phyloP scores from a whole-genome alignment of 2,113 vertebrate species.

The Labeo catla region DNA sequence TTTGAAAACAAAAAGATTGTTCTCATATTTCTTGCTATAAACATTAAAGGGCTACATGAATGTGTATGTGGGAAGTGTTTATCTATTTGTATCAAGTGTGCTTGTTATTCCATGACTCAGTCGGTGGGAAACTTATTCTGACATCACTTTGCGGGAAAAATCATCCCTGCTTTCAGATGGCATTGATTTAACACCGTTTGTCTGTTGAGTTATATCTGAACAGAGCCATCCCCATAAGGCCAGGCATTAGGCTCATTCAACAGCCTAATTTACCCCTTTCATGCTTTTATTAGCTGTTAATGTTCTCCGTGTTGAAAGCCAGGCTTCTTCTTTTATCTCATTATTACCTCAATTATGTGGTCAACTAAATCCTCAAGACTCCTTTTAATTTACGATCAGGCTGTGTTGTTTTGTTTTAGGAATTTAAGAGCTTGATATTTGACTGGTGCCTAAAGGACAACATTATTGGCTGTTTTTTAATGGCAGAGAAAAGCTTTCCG shows the following conservation, averaged over 20 bases:
- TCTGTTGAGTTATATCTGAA: conserved; percentile 56
- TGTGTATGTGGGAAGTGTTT: conserved; percentile 19
- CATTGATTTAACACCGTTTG: conserved; percentile 64
- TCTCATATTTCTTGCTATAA: not conserved
- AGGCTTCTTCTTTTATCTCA: conserved; percentile 63
- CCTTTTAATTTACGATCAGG: conserved; percentile 38
- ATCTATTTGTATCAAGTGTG: not conserved
- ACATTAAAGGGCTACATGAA: not conserved
- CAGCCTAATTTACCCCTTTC: conserved; percentile 69
- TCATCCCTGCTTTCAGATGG: conserved; percentile 57
- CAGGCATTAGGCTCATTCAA: conserved; percentile 59
- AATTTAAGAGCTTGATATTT: conserved; percentile 13
- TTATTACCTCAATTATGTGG: conserved; percentile 63
- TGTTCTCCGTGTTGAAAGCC: conserved; percentile 65
- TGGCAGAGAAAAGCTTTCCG: not conserved
- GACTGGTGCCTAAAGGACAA: conserved; percentile 14
- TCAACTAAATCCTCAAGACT: conserved; percentile 53
- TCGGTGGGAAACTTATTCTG: not conserved
- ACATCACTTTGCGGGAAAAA: conserved; percentile 3
- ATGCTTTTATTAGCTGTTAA: conserved; percentile 77
- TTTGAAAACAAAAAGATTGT: not conserved
- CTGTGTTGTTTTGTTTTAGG: conserved; percentile 11
- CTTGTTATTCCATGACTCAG: conserved; percentile 5
- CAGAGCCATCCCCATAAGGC: conserved; percentile 60
- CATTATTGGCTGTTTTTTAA: conserved; percentile 2